Evolutionary conservation across 1,140 invertebrate species (phyloP).

Genomic region (Drosophila punjabiensis): DNA sequence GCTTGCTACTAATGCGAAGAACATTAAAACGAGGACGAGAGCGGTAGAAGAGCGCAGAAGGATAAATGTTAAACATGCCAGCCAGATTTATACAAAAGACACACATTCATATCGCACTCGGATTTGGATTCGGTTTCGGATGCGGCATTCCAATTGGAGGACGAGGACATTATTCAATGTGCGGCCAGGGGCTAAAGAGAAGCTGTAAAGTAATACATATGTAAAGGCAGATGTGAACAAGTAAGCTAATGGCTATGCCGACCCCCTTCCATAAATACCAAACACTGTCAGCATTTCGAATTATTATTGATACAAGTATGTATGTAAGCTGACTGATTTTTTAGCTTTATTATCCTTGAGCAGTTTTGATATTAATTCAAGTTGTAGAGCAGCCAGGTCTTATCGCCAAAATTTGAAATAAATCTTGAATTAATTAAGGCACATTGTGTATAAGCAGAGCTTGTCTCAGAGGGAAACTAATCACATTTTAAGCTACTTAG

Average conservation of each 20-base stretch:
- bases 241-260: conserved; percentile 59
- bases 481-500: conserved; percentile 41
- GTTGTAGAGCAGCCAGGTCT: not conserved
- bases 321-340: not conserved
- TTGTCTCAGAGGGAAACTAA: conserved; percentile 19
- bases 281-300: not conserved
- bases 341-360: not conserved
- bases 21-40: conserved; percentile 55
- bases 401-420: not conserved
- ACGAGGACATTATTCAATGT: conserved; percentile 65
- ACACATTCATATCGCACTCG: conserved; percentile 30
- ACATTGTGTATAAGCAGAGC: conserved; percentile 14
- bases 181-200: conserved; percentile 59
- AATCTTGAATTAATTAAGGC: conserved; percentile 35
- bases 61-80: conserved; percentile 69
- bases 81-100: conserved; percentile 52
- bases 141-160: conserved; percentile 23
- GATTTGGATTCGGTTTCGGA: not conserved
- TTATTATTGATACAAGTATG: conserved; percentile 12
- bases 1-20: conserved; percentile 62
- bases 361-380: conserved; percentile 1
- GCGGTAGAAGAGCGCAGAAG: not conserved
- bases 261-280: not conserved
- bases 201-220: conserved; percentile 71
- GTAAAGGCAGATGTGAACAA: conserved; percentile 79